Evolutionary conservation across 2,797 vertebrate species (phyloP).

Genomic region (Sebastes oblongus): DNA sequence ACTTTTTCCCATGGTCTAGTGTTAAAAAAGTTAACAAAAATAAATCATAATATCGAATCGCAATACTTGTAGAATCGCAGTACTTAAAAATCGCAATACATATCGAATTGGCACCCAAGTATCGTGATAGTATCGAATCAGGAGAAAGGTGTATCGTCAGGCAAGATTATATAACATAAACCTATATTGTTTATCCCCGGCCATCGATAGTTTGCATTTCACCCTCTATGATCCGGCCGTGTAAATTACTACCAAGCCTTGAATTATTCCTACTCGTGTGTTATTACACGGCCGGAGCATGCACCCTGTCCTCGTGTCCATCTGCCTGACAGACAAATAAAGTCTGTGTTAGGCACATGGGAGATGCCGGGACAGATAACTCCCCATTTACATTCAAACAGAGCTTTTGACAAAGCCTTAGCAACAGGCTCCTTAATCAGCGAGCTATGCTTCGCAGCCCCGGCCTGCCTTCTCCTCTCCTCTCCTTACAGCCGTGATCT

Average conservation of each 20-base stretch:
- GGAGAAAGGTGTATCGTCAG: neutral
- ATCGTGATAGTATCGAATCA: no score
- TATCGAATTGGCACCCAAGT: no score
- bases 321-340: conserved; percentile 91
- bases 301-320: conserved; percentile 80
- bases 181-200: neutral
- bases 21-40: no score
- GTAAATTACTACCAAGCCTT: conserved; percentile 79
- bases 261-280: conserved; percentile 89
- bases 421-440: conserved; percentile 97
- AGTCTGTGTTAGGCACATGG: conserved; percentile 91
- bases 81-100: no score
- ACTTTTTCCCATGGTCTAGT: no score
- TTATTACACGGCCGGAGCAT: conserved; percentile 87
- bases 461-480: conserved; percentile 71
- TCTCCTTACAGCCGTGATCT: conserved; percentile 97
- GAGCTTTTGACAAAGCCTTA: conserved; percentile 95
- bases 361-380: conserved; percentile 94
- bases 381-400: conserved; percentile 96
- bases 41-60: no score
- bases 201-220: conserved; percentile 27
- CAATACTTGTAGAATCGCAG: no score
- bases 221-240: conserved; percentile 20
- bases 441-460: conserved; percentile 77
- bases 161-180: neutral